Evolutionary conservation across 1,140 invertebrate genomes (phyloP), one percentile per base, ranked within the genome.

Genomic region (Achroia grisella): DNA sequence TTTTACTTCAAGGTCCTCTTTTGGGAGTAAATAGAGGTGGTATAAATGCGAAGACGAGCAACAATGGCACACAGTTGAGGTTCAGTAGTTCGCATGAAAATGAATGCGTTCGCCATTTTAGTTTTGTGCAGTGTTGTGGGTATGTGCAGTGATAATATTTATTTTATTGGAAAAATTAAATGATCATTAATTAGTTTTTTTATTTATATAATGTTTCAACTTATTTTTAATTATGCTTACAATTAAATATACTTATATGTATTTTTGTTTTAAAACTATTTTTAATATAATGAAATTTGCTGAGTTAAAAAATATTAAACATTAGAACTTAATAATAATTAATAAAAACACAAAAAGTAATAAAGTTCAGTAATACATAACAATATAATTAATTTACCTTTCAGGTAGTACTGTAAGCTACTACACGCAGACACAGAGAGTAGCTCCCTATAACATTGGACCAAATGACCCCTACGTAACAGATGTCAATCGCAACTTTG

Each of bases 1-100:
- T 80, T 79, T 76, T 78, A 72, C 74, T 71, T 78, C 80, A 84
- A 84, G 78, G 80, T 59, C 69, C 62, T 54, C 72, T 65, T 80
- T 80, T 80, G 62, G 75, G 71, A 75, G 61, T 68, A 81, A 85
- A 82, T 78, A 81, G 68, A 70, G 55, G 60, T 58, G 69, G 74
- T 85, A 85, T 85, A 85, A 82, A 85, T 70, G 55, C 72, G 58
- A 75, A 73, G 65, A 72, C 75, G 46, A 55, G 57, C 64, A 67
- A 70, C 72, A 73, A 72, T 68, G 56, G 52, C 39, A 57, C 64
- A 61, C 81, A 85, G 81, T 84, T 70, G 63, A 44, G 47, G 56
- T 63, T 70, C 57, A 66, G 61, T 49, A 61, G 70, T 52, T 55
- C 62, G 51, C 52, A 52, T 62, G 59, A 82, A 71, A 71, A 85